A percentile compares a stretch with the other conserved stretches of the same genome.
Evolutionary conservation across 1,140 invertebrate genomes (phyloP).

Genomic region (Lethrus apterus): DNA sequence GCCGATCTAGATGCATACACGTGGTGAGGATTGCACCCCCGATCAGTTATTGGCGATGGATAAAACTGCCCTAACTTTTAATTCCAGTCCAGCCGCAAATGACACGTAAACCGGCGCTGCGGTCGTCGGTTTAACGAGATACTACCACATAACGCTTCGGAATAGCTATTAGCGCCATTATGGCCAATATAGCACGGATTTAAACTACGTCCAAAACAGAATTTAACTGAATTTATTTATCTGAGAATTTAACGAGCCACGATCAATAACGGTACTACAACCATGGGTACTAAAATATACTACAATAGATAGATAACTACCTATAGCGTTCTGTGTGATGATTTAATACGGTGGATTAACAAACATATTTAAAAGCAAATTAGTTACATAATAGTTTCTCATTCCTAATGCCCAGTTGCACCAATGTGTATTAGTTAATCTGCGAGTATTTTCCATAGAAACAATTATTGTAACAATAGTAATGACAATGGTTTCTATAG

Average conservation of each 20-base stretch:
- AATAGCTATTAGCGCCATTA: constrained; percentile 38
- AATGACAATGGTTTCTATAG: no score
- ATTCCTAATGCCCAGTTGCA: no score
- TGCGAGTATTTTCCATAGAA: no score
- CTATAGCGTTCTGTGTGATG: no score
- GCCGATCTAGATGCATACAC: constrained; percentile 5
- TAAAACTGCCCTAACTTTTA: constrained; percentile 38
- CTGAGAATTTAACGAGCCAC: constrained; percentile 6
- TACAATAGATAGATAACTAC: no score
- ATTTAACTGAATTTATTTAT: constrained; percentile 15
- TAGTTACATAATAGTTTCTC: no score
- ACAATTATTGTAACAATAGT: no score
- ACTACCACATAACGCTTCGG: constrained; percentile 36
- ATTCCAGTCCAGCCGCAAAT: constrained; percentile 37
- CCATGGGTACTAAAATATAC: no score
- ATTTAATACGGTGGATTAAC: no score
- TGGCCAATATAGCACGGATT: constrained; percentile 34
- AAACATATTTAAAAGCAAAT: no score
- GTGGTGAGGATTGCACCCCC: constrained; percentile 4
- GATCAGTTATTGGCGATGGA: constrained; percentile 21
- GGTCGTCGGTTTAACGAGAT: constrained; percentile 39
- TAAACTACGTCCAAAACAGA: constrained; percentile 21
- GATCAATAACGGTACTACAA: no score
- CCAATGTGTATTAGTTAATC: no score
- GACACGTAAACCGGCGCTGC: constrained; percentile 38